These are phyloP conservation scores for Polymixis lichenea DNA, from an alignment of 2,888 invertebrate species.

Conservation along the genomic window DNA sequence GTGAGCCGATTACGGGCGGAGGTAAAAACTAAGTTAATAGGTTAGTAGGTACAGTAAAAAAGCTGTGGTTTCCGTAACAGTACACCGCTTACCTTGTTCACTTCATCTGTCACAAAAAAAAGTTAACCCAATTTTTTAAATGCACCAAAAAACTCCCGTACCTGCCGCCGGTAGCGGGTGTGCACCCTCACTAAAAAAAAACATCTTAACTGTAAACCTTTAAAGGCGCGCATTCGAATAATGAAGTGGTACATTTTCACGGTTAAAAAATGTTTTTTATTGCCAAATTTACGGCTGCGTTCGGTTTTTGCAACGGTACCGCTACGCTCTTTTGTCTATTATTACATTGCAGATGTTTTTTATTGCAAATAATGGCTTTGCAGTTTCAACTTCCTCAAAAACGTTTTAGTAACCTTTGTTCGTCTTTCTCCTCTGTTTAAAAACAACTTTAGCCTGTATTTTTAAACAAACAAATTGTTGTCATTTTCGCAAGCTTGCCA, in stretches of 20 bases:
- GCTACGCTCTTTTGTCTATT: constrained; percentile 77
- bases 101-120: constrained; percentile 84
- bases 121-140: constrained; percentile 85
- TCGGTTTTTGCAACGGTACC: constrained; percentile 83
- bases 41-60: constrained; percentile 83
- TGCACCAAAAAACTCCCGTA: constrained; percentile 79
- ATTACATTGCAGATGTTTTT: constrained; percentile 79
- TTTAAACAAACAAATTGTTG: constrained; percentile 71
- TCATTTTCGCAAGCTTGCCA: constrained; percentile 71
- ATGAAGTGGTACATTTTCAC: constrained; percentile 78
- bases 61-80: constrained; percentile 88
- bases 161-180: constrained; percentile 85
- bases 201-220: constrained; percentile 82
- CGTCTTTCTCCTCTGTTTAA: constrained; percentile 67
- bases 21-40: constrained; percentile 84
- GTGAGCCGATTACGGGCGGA: constrained; percentile 79
- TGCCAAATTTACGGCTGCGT: constrained; percentile 79
- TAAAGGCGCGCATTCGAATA: constrained; percentile 69
- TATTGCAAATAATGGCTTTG: constrained; percentile 68
- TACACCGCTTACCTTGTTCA: constrained; percentile 87
- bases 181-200: constrained; percentile 76
- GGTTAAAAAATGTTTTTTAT: constrained; percentile 77
- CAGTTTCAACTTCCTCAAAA: constrained; percentile 70
- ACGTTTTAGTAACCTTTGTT: constrained; percentile 72
- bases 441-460: constrained; percentile 74